Evolutionary conservation across 2,888 invertebrate genomes (phyloP).

Genomic region (Schizaphis graminum): DNA sequence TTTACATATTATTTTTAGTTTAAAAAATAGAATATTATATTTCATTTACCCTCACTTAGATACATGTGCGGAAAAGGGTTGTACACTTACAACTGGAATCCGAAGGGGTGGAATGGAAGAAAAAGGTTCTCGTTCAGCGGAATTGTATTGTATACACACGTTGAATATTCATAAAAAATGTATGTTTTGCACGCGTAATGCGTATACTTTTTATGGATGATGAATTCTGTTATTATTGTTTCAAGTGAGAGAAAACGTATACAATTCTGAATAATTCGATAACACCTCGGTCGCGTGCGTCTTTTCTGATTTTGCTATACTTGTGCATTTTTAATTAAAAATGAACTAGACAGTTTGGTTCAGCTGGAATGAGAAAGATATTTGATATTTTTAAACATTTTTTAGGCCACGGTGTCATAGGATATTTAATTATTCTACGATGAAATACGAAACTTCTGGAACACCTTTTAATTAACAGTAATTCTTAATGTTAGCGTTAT

Average conservation of each 20-base stretch:
- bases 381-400: conserved; percentile 13
- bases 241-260: not conserved
- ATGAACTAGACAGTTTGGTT: not conserved
- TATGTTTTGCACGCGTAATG: not conserved
- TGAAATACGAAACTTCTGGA: conserved; percentile 12
- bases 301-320: not conserved
- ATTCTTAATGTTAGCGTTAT: conserved; percentile 15
- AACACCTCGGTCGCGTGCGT: not conserved
- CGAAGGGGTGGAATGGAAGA: not conserved
- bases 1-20: not conserved
- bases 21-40: not conserved
- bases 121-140: not conserved
- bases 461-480: conserved; percentile 48
- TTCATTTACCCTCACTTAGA: not conserved
- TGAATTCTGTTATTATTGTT: not conserved
- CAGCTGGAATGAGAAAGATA: not conserved
- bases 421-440: conserved; percentile 35
- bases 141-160: not conserved
- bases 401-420: not conserved
- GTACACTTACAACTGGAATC: not conserved
- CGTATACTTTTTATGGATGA: not conserved
- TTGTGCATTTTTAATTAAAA: conserved; percentile 9
- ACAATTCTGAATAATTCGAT: conserved; percentile 3
- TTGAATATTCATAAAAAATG: conserved; percentile 7
- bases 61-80: not conserved